These are phyloP conservation scores for Nymphalis io DNA, from an alignment of 1,140 invertebrate species.

Conservation along the genomic window DNA sequence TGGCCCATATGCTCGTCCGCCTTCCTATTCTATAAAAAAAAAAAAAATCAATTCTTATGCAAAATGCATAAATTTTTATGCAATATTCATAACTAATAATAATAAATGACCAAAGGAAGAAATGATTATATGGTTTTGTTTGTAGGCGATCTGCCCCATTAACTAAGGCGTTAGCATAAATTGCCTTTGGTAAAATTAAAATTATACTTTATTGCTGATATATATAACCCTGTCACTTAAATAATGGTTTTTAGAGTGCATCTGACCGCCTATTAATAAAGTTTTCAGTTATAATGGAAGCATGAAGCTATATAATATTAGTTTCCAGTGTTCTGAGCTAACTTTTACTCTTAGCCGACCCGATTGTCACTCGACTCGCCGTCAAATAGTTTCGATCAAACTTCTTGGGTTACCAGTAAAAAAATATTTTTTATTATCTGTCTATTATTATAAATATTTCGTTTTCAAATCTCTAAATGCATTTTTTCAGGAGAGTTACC, in stretches of 20 bases:
- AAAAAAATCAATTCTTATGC: too few relatives aligned
- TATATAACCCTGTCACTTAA: conserved; percentile 14
- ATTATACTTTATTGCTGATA: conserved; percentile 10
- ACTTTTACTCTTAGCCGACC: neutral
- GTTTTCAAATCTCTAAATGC: too few relatives aligned
- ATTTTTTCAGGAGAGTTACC: too few relatives aligned
- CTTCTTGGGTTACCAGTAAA: neutral
- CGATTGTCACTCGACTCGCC: neutral
- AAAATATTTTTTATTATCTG: too few relatives aligned
- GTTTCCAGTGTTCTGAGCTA: conserved; percentile 15
- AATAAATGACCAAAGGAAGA: too few relatives aligned
- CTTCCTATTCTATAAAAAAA: too few relatives aligned
- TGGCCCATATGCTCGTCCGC: too few relatives aligned
- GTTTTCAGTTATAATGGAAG: conserved; percentile 27
- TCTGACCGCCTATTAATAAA: conserved; percentile 27
- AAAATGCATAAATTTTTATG: too few relatives aligned
- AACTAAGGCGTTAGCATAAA: neutral
- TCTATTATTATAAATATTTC: too few relatives aligned
- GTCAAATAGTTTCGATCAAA: neutral
- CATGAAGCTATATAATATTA: conserved; percentile 15
- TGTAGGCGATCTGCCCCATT: neutral
- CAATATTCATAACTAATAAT: too few relatives aligned
- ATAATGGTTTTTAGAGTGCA: conserved; percentile 32
- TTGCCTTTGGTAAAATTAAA: neutral
- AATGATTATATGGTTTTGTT: too few relatives aligned